Conservation (phyloP, 2,113 vertebrate species). For the Fulmarus glacialis region DNA sequence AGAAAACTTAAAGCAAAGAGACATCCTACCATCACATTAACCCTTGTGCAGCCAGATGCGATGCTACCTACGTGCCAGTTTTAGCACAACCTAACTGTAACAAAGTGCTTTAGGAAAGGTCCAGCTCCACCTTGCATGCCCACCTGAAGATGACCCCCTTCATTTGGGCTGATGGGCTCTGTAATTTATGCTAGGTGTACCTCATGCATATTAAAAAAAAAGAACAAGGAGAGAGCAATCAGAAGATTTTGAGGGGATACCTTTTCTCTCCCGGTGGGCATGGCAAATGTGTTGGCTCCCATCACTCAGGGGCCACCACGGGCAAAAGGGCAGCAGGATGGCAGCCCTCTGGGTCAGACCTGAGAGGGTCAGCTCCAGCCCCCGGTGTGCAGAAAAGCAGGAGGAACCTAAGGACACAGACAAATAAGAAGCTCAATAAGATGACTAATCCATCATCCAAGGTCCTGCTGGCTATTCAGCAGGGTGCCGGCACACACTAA, state of each 20-base stretch:
- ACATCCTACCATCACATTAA: background rate
- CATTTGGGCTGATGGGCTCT: background rate
- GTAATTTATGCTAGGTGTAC: background rate
- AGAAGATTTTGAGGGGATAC: background rate
- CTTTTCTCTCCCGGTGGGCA: background rate
- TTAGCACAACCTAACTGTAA: background rate
- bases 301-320: background rate
- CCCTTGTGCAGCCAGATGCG: fast-evolving
- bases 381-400: background rate
- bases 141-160: background rate
- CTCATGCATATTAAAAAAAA: background rate
- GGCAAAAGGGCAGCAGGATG: background rate
- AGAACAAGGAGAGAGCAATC: background rate
- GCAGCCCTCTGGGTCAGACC: background rate
- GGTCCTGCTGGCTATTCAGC: background rate
- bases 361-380: background rate
- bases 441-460: background rate
- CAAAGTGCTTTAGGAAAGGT: background rate
- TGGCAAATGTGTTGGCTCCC: background rate
- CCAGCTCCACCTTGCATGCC: background rate
- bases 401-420: background rate
- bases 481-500: background rate
- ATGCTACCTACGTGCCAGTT: background rate
- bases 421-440: background rate
- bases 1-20: background rate